A percentile compares a stretch with the other conserved stretches of the same genome.
Conservation (phyloP, 2,888 invertebrate species). For the Cosmorhoe ocellata region DNA sequence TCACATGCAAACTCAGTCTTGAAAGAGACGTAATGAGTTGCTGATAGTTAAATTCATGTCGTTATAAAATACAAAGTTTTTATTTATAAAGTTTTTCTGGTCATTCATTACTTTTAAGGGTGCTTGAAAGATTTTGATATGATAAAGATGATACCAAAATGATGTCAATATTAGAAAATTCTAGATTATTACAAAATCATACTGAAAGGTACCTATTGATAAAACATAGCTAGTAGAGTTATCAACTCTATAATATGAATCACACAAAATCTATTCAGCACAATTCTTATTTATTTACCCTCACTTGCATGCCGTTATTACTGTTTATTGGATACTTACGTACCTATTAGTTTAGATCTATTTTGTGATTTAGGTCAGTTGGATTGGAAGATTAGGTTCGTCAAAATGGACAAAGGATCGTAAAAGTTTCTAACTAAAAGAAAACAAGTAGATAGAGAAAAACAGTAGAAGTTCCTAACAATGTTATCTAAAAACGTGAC, state of each 20-base stretch:
- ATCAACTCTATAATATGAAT: too few relatives aligned
- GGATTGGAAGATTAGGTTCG: not conserved
- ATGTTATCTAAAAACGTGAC: not conserved
- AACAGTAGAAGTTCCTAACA: not conserved
- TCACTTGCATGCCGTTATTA: too few relatives aligned
- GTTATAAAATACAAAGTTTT: slow-evolving; percentile 5
- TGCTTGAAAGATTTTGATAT: not conserved
- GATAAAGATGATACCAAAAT: too few relatives aligned
- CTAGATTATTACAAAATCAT: too few relatives aligned
- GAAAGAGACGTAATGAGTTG: slow-evolving; percentile 3
- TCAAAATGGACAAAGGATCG: not conserved
- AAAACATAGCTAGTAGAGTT: too few relatives aligned
- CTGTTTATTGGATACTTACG: too few relatives aligned
- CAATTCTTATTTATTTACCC: too few relatives aligned
- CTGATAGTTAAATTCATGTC: slow-evolving; percentile 8
- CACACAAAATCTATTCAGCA: too few relatives aligned
- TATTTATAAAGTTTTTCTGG: not conserved
- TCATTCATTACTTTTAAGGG: not conserved
- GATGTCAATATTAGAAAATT: too few relatives aligned
- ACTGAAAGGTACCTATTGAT: too few relatives aligned
- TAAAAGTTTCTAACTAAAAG: not conserved
- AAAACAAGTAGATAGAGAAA: not conserved
- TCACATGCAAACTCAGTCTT: slow-evolving; percentile 9
- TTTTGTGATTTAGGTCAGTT: not conserved
- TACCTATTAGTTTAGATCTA: too few relatives aligned